Base-by-base conservation (phyloP, 2,797 vertebrate species). In the Oophaga sylvatica region DNA sequence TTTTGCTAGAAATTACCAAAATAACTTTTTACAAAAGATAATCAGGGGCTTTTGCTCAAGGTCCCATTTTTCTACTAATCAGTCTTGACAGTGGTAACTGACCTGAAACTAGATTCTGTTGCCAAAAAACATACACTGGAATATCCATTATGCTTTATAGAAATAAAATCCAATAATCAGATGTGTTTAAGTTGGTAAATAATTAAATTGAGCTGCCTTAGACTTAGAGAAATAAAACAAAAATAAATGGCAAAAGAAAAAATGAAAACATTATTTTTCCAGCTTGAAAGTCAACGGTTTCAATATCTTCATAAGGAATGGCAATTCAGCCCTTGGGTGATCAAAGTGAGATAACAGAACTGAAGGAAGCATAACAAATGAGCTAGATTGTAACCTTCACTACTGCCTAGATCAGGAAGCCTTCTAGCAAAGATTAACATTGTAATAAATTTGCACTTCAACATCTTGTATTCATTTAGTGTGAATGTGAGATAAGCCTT, bases 341-440 rank as follows among this genome's bases (percentile, higher is more conserved):
- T 94, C 93, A 91, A 92, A 90, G 91, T 93, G 92, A 94, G 92
- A 93, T 91, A 94, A 93, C 89, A 92, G 89, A 90, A 92, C 91
- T 87, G 91, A 93, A 92, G 92, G 91, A 92, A 88, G 91, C 91
- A 67, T 92, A 90, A 92, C 89, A 93, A 94, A 94, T 93, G 91
- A 92, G 88, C 93, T 93, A 90, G 92, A 90, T 92, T 91, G 91
- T 91, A 89, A 88, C 91, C 91, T 90, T 90, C 90, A 91, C 85
- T 83, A 89, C 93, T 90, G 92, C 91, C 92, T 86, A 92, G 90
- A 89, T 56, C 92, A 94, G 93, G 94, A 94, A 94, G 92, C 92
- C 93, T 93, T 91, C 92, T 88, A 93, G 93, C 93, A 82, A 93
- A 91, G 92, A 94, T 94, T 94, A 94, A 91, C 90, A 92, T 90